Percentiles rank a stretch among this genome's conserved stretches.
Evolutionary conservation across 2,797 vertebrate species (phyloP).

Genomic region (Eulemur albifrons): DNA sequence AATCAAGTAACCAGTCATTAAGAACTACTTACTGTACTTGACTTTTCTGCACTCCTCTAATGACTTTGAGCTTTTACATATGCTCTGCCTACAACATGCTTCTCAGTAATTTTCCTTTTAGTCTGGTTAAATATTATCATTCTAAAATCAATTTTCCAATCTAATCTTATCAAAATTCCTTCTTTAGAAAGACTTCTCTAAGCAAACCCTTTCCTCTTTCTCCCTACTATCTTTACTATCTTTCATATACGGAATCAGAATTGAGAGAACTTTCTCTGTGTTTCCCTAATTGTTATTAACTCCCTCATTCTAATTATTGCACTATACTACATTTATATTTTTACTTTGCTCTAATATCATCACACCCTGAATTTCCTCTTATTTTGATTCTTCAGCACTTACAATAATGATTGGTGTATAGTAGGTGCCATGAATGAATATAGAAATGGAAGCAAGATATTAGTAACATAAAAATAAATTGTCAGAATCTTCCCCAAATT

Average conservation of each 20-base stretch:
- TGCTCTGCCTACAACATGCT: neutral
- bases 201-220: neutral
- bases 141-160: neutral
- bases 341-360: neutral
- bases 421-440: neutral
- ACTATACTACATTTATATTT: neutral
- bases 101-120: neutral
- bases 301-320: neutral
- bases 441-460: neutral
- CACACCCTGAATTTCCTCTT: neutral
- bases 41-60: neutral
- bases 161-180: neutral
- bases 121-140: neutral
- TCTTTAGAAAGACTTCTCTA: neutral
- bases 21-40: neutral
- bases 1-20: neutral
- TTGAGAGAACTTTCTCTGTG: neutral
- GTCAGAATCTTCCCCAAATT: neutral
- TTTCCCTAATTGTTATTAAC: neutral
- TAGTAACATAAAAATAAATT: neutral
- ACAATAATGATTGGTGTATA: neutral
- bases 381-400: neutral
- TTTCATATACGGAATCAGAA: neutral
- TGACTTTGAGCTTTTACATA: neutral
- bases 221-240: neutral